Base-by-base conservation (phyloP, 2,797 vertebrate species). In the Myotis vivesi region DNA sequence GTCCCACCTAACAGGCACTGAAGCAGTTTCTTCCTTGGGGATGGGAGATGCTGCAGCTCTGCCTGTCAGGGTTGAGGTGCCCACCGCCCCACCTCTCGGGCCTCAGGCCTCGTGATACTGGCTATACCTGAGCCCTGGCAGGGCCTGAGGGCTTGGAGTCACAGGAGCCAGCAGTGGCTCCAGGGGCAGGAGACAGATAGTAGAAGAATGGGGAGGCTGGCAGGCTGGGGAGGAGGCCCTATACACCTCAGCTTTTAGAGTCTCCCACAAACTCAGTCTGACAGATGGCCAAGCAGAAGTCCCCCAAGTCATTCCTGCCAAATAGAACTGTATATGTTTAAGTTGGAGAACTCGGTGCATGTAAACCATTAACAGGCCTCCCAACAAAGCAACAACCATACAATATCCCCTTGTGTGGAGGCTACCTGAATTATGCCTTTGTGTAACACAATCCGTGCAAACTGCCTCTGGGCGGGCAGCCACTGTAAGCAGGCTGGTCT, bases 351-450 rank as follows among this genome's bases (percentile, higher is more conserved):
- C 82, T 66, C 0, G 2, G 69, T 17, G 8, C 28, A 53, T 64
- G 91, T 97, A 98, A 98, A 97, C 94, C 97, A 97, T 96, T 97
- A 97, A 95, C 87, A 96, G 92, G 72, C 75, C 95, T 96, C 97
- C 76, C 93, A 95, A 95, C 96, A 96, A 96, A 96, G 84, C 22
- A 44, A 96, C 94, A 62, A 13, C 62, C 87, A 17, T 66, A 89
- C 97, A 97, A 92, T 97, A 92, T 94, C 68, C 85, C 95, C 76
- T 95, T 95, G 72, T 97, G 97, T 82, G 95, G 84, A 97, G 79
- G 94, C 84, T 87, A 87, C 96, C 92, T 97, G 98, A 98, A 98
- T 97, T 94, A 94, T 96, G 97, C 94, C 98, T 98, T 98, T 98
- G 97, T 98, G 95, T 94, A 97, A 97, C 0, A n/a, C 93, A 98